Base-by-base conservation (phyloP, 1,140 invertebrate genomes). In the Cyclargus thomasi region DNA sequence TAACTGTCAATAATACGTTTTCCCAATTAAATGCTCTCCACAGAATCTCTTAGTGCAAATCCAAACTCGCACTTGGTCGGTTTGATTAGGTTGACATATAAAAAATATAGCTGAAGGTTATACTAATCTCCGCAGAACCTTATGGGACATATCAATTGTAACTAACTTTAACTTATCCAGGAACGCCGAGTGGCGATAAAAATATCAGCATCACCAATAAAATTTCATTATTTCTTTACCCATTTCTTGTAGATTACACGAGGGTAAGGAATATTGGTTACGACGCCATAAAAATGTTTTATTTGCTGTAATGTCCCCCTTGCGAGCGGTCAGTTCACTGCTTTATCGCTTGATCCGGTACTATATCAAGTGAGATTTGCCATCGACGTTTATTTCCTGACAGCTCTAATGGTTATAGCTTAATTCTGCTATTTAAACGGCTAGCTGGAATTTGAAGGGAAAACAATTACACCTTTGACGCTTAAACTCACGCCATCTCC, bases 211-310 rank as follows among this genome's bases (percentile, higher is more conserved):
- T 47, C 39, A 16, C 2, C 39, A 47, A 16, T 47, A 47, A 47
- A 47, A 47, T 47, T 47, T 47, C 39, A 47, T 47, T 47, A 47
- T 47, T 47, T 47, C 39, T 47, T 47, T 47, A 47, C 55, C 20
- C 59, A 69, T 67, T 65, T 53, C 23, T 35, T 18, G 39, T 64
- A 53, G 63, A 36, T 68, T 66, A 68, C 35, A 7, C 11, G 23
- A n/a, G 62, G 62, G 62, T 21, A 63, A 68, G 47, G 67, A 63
- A 63, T 64, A 53, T 63, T 18, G 39, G 39, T 39, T 62, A 68
- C 63, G 68, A 67, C 63, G 57, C 63, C 55, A 53, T 68, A 69
- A 70, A 47, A 53, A 53, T 63, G 39, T 71, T 75, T 64, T 71
- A 62, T 71, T 53, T 53, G 11, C 63, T 59, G 47, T 65, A 62